Conservation (phyloP, 2,888 invertebrate species). For the Ennomos fuscantarius region DNA sequence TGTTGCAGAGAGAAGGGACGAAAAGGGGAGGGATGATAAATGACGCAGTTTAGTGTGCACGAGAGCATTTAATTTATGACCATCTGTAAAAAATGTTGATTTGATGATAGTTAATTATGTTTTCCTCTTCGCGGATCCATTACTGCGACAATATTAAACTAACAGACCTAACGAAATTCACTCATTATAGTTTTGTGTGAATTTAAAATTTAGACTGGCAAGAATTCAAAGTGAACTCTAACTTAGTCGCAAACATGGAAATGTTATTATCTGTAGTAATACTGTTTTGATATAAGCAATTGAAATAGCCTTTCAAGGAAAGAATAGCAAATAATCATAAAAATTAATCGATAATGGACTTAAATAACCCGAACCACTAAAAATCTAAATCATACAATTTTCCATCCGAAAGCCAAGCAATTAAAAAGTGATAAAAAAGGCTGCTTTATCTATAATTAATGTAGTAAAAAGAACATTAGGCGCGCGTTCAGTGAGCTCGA, state of each 20-base stretch:
- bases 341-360: not conserved
- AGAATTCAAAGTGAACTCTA: too few relatives aligned
- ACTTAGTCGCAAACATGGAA: too few relatives aligned
- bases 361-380: conserved; percentile 21
- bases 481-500: conserved; percentile 59
- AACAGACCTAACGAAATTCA: too few relatives aligned
- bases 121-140: too few relatives aligned
- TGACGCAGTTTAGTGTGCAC: conserved; percentile 17
- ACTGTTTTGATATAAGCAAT: too few relatives aligned
- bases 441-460: conserved; percentile 65
- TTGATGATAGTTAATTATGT: too few relatives aligned
- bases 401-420: conserved; percentile 44
- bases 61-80: not conserved
- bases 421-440: conserved; percentile 67
- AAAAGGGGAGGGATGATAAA: conserved; percentile 21
- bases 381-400: conserved; percentile 35
- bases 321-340: not conserved
- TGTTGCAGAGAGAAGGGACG: conserved; percentile 28
- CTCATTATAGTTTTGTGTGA: too few relatives aligned
- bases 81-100: too few relatives aligned
- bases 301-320: too few relatives aligned
- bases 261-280: too few relatives aligned
- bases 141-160: too few relatives aligned
- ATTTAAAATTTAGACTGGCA: too few relatives aligned
- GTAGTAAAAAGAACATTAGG: conserved; percentile 72